A percentile compares a stretch with the other conserved stretches of the same genome.
These are phyloP conservation scores for Hecatera dysodea DNA, from an alignment of 2,888 invertebrate genomes.

Conservation along the genomic window DNA sequence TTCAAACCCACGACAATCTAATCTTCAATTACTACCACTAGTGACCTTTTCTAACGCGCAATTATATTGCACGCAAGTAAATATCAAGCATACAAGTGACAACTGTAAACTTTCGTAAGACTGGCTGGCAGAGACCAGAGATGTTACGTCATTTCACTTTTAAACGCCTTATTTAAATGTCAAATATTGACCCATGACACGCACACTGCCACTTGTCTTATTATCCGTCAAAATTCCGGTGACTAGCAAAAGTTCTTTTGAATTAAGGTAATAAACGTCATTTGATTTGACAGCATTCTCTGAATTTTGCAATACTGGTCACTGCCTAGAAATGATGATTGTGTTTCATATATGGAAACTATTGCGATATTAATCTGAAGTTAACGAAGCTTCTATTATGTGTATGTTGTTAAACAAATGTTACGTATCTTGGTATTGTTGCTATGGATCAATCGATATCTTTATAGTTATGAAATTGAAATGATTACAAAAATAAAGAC, in stretches of 20 bases:
- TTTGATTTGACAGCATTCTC: constrained; percentile 52
- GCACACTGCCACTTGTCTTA: constrained; percentile 79
- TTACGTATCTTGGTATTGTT: constrained; percentile 56
- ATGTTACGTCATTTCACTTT: constrained; percentile 80
- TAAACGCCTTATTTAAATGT: constrained; percentile 80
- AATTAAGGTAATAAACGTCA: constrained; percentile 52
- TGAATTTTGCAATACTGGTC: constrained; percentile 37
- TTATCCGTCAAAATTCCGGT: constrained; percentile 48
- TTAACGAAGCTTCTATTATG: constrained; percentile 56
- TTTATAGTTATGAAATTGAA: constrained; percentile 44
- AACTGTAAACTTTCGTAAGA: constrained; percentile 80
- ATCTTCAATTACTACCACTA: constrained; percentile 76
- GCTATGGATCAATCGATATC: constrained; percentile 44
- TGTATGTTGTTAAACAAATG: constrained; percentile 49
- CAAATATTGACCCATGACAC: constrained; percentile 88
- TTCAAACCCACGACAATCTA: constrained; percentile 72
- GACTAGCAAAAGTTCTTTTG: constrained; percentile 14
- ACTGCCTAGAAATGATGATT: constrained; percentile 26
- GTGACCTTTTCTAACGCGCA: constrained; percentile 79
- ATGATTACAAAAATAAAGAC: too few relatives aligned
- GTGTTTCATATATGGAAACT: constrained; percentile 41
- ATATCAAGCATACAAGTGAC: constrained; percentile 80
- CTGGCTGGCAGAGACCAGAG: constrained; percentile 60
- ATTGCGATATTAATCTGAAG: constrained; percentile 55
- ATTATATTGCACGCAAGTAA: constrained; percentile 80